Base-by-base conservation (phyloP, 2,888 invertebrate genomes). In the Phyllotreta striolata region DNA sequence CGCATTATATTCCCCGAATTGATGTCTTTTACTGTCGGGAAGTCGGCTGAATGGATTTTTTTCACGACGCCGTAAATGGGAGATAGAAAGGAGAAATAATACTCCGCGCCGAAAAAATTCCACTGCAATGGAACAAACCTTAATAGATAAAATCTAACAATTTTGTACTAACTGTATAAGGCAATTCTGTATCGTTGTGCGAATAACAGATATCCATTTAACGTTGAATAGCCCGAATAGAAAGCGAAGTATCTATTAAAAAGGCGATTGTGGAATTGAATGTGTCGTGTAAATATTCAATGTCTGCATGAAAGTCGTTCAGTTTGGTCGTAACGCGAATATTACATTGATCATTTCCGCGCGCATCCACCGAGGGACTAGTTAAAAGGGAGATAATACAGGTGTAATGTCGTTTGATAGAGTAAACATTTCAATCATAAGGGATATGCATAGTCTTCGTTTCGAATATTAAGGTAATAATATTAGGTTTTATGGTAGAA, bases 1-100 rank as follows among this genome's bases (percentile, higher is more conserved):
- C 67, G 64, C 69, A 67, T 71, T 71, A 71, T 66, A 66, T 61
- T 54, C 44, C 24, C 54, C 55, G 57, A 61, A 64, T 52, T 62
- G 56, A 61, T 62, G 64, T 64, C 54, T 57, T 64, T 56, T 55
- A 44, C 43, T 55, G 49, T 60, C 43, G 35, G 51, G 41, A 52
- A 52, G 51, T 57, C 54, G 35, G 54, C 13, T 35, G 40, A 44
- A 54, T 12, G 38, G 39, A 52, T n/a, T 44, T 60, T 60, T 58
- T 51, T 35, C 9, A 37, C 37, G n/a, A 6, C 37, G 52, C 52
- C 12, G 10, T 52, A 59, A 59, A 59, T 59, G 59, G 10, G 59
- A 24, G 4, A 24, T 24, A 24, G 24, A 24, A 24, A 24, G 24
- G 24, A 24, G 4, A 24, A 24, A 24, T 24, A 24, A 24, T 24